These are phyloP conservation scores for Trinectes maculatus DNA, from an alignment of 2,113 vertebrate species.

Conservation along the genomic window DNA sequence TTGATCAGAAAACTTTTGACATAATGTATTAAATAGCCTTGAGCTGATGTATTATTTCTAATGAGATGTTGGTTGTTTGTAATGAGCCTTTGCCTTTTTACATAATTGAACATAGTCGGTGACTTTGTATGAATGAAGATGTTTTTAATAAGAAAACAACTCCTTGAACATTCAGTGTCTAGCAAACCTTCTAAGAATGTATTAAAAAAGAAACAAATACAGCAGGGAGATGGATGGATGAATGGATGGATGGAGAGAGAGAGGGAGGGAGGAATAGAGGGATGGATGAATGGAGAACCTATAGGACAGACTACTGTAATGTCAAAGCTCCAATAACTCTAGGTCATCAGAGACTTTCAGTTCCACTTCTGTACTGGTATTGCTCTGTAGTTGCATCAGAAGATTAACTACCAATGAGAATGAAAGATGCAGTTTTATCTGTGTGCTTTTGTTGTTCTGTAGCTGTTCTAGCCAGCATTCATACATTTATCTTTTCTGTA, in stretches of 20 bases:
- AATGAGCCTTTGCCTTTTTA: no score
- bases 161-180: no score
- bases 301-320: background rate
- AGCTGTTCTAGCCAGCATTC: background rate
- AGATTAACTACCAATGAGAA: slow-evolving; percentile 25
- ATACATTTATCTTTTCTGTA: background rate
- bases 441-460: slow-evolving; percentile 6
- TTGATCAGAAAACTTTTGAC: background rate
- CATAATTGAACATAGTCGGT: no score
- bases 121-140: no score
- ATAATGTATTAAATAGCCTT: background rate
- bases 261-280: no score
- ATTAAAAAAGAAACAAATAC: no score
- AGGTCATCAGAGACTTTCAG: slow-evolving; percentile 8
- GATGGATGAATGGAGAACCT: background rate
- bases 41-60: background rate
- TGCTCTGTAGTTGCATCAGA: slow-evolving; percentile 66
- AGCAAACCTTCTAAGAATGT: no score
- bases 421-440: slow-evolving; percentile 18
- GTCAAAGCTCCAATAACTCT: background rate
- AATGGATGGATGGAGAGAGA: no score
- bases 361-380: slow-evolving; percentile 15
- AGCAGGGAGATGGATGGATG: no score
- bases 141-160: no score
- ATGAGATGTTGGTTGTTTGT: background rate